Percentiles rank a stretch among this genome's conserved stretches.
Evolutionary conservation across 2,888 invertebrate genomes (phyloP).

Genomic region (Nymphalis urticae): DNA sequence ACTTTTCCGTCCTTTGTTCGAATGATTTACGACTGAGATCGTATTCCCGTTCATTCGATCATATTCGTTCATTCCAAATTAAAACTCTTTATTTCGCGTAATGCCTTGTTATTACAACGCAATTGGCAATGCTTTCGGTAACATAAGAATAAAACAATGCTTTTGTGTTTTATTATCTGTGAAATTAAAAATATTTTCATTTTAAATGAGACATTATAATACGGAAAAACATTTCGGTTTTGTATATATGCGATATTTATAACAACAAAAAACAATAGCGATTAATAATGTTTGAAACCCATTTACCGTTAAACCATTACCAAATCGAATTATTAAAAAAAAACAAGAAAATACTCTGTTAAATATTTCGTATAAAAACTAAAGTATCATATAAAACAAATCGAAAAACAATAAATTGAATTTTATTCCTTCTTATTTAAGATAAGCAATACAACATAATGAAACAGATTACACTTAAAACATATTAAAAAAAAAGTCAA

Average conservation of each 20-base stretch:
- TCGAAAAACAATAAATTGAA: neutral
- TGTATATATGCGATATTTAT: too few relatives aligned
- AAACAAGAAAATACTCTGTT: too few relatives aligned
- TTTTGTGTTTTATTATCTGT: constrained; percentile 11
- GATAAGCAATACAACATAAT: neutral
- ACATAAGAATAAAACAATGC: constrained; percentile 18
- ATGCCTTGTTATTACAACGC: constrained; percentile 34
- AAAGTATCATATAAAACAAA: too few relatives aligned
- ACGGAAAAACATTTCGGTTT: too few relatives aligned
- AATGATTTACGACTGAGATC: constrained; percentile 62
- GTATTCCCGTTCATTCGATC: constrained; percentile 30
- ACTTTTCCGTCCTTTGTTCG: constrained; percentile 76
- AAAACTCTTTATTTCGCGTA: constrained; percentile 33
- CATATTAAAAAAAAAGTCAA: neutral
- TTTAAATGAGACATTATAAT: neutral
- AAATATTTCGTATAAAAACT: too few relatives aligned
- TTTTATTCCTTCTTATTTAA: neutral
- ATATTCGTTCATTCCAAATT: constrained; percentile 31
- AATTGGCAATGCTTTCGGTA: constrained; percentile 11
- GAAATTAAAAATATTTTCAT: constrained; percentile 3
- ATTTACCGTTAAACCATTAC: too few relatives aligned
- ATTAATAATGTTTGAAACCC: too few relatives aligned
- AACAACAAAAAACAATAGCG: too few relatives aligned
- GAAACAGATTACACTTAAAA: neutral
- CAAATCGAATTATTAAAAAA: too few relatives aligned